phyloP scores from a whole-genome alignment of 2,797 vertebrate species.

The Bradypodion ventrale region DNA sequence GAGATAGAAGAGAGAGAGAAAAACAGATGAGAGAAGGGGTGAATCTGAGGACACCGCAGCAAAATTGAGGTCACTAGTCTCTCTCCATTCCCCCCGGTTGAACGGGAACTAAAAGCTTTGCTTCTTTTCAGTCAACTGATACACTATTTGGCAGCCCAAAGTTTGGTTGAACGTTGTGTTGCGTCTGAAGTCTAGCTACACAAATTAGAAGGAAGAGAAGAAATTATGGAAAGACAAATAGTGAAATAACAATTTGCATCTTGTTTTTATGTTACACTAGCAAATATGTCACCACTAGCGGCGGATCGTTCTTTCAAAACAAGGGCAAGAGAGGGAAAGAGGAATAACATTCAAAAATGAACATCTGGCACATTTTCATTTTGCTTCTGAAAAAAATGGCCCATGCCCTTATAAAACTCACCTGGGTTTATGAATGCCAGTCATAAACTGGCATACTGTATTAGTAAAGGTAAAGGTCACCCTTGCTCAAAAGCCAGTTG shows the following conservation, averaged over 20 bases:
- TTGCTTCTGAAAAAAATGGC: slow-evolving; percentile 50
- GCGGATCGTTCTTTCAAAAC: slow-evolving; percentile 65
- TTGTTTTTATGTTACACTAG: slow-evolving; percentile 63
- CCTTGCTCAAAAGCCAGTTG: too few species aligned
- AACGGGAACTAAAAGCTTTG: slow-evolving; percentile 64
- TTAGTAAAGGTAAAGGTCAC: too few species aligned
- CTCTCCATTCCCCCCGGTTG: slow-evolving; percentile 64
- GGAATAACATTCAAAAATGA: slow-evolving; percentile 49
- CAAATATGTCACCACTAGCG: slow-evolving; percentile 53
- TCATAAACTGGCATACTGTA: too few species aligned
- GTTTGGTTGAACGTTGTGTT: slow-evolving; percentile 34
- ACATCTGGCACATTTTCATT: slow-evolving; percentile 41
- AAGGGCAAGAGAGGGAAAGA: slow-evolving; percentile 49
- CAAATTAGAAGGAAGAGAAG: slow-evolving; percentile 61
- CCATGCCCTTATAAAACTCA: slow-evolving; percentile 23
- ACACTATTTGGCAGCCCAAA: slow-evolving; percentile 62
- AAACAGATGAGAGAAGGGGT: slow-evolving; percentile 53
- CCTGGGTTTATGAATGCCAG: slow-evolving; percentile 36
- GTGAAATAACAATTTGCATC: slow-evolving; percentile 58
- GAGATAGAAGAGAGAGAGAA: slow-evolving; percentile 17
- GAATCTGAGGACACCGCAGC: slow-evolving; percentile 65
- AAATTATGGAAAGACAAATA: slow-evolving; percentile 65
- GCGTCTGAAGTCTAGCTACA: slow-evolving; percentile 63
- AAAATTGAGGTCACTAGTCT: slow-evolving; percentile 66
- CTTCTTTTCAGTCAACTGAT: slow-evolving; percentile 52